These are phyloP conservation scores for Phrixothrix hirtus DNA, from an alignment of 2,888 invertebrate species.

Conservation along the genomic window DNA sequence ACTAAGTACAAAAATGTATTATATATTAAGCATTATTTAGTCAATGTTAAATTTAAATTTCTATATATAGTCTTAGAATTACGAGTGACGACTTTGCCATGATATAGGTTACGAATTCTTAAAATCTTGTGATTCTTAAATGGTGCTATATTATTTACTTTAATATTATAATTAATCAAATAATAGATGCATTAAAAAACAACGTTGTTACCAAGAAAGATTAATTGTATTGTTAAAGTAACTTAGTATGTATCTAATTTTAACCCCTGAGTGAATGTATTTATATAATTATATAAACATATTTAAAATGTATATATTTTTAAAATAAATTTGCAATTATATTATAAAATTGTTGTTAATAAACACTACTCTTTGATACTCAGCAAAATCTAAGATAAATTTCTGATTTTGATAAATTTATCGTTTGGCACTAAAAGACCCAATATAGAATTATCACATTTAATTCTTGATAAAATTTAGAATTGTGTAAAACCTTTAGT, in stretches of 20 bases:
- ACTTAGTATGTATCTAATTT: neutral
- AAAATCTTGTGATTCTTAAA: constrained; percentile 27
- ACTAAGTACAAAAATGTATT: neutral
- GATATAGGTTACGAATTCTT: constrained; percentile 24
- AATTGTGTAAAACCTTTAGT: too few relatives aligned
- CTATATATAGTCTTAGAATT: neutral
- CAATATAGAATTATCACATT: too few relatives aligned
- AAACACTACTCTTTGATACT: too few relatives aligned
- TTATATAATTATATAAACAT: neutral
- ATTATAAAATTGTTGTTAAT: too few relatives aligned
- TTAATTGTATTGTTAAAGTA: neutral
- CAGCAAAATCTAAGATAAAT: too few relatives aligned
- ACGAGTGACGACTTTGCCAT: constrained; percentile 32
- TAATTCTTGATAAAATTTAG: too few relatives aligned
- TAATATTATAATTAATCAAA: neutral
- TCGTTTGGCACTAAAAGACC: too few relatives aligned
- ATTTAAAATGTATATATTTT: neutral
- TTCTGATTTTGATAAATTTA: too few relatives aligned
- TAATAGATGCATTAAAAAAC: neutral
- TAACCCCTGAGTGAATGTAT: neutral
- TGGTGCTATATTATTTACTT: constrained; percentile 22
- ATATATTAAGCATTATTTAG: neutral
- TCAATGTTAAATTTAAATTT: too few relatives aligned
- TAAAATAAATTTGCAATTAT: too few relatives aligned
- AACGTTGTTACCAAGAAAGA: neutral